A percentile compares a stretch with the other conserved stretches of the same genome.
These are phyloP conservation scores for Lepidonotus clava DNA, from an alignment of 2,888 invertebrate species.

Conservation along the genomic window DNA sequence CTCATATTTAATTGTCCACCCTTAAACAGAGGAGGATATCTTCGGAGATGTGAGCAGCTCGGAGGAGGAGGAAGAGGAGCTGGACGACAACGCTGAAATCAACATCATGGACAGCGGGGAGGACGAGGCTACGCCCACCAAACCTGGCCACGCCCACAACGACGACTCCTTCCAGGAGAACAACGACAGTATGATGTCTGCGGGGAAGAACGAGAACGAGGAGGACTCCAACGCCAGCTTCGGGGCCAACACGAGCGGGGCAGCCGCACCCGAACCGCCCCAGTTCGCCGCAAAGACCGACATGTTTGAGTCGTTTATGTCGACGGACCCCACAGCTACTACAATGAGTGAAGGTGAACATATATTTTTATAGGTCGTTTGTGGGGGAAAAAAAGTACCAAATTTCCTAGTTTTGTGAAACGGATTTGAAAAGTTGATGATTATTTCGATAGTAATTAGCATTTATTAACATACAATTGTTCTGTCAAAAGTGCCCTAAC, in stretches of 20 bases:
- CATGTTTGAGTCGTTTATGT: conserved; percentile 53
- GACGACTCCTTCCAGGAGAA: conserved; percentile 59
- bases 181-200: conserved; percentile 30
- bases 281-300: conserved; percentile 42
- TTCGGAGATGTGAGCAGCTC: conserved; percentile 96
- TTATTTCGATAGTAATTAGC: too few species aligned
- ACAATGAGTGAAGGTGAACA: conserved; percentile 43
- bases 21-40: conserved; percentile 90
- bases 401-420: too few species aligned
- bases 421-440: too few species aligned
- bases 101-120: conserved; percentile 89
- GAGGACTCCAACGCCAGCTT: conserved; percentile 12
- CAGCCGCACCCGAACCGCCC: not conserved
- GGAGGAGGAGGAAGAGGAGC: conserved; percentile 86
- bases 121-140: conserved; percentile 61
- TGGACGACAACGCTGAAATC: conserved; percentile 84
- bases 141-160: conserved; percentile 59
- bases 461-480: too few species aligned
- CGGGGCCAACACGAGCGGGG: not conserved
- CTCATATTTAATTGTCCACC: too few species aligned
- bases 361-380: too few species aligned
- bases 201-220: not conserved
- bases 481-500: too few species aligned
- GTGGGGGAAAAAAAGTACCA: too few species aligned
- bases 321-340: conserved; percentile 35